phyloP scores from a whole-genome alignment of 2,113 vertebrate genomes.

The Vulpes ferrilata region DNA sequence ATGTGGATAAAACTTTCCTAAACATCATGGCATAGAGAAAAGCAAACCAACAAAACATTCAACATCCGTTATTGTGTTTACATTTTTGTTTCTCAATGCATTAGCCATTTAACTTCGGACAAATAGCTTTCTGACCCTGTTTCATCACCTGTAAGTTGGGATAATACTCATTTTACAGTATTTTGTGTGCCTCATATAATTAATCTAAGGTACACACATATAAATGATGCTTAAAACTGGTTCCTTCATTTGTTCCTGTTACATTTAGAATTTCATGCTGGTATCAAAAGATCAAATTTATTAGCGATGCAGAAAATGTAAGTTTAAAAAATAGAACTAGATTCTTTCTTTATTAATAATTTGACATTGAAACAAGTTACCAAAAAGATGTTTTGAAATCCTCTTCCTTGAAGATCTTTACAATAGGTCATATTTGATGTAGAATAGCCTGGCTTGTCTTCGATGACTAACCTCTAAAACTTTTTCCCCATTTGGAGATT shows the following conservation, averaged over 20 bases:
- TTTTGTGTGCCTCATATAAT: neutral
- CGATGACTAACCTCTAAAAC: neutral
- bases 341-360: neutral
- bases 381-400: constrained; percentile 51
- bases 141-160: neutral
- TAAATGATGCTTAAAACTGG: neutral
- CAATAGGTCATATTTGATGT: neutral
- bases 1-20: neutral
- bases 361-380: constrained; percentile 19
- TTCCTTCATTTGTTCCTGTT: neutral
- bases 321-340: constrained; percentile 2
- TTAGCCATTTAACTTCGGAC: neutral
- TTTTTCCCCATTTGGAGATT: neutral
- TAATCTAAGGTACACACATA: neutral
- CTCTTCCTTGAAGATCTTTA: neutral
- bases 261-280: neutral
- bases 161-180: neutral
- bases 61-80: neutral
- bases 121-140: neutral
- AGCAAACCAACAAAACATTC: neutral
- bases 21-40: neutral
- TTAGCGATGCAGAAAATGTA: neutral
- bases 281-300: neutral
- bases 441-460: neutral
- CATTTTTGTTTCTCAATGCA: neutral